Base-by-base conservation (phyloP, 2,888 invertebrate genomes). In the Peribatodes rhomboidaria region DNA sequence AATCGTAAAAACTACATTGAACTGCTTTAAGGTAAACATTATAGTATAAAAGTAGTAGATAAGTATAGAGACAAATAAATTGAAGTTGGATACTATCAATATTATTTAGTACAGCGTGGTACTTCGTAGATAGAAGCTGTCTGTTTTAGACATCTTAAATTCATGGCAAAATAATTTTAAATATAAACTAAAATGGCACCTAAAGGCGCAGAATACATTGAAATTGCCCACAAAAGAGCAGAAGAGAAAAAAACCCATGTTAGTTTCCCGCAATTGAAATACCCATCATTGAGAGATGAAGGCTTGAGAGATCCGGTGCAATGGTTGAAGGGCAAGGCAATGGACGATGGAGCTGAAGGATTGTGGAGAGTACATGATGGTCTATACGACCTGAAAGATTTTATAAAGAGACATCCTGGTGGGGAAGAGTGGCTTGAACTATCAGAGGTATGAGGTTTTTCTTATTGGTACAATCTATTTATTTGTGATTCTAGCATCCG, bases 381-480 rank as follows among this genome's bases (percentile, higher is more conserved):
- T 41, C 88, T 99, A 8, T 99, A 99, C 84, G 98, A 99, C 87
- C 94, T 99, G 22, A 95, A 95, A 0, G 94, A 94, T 16, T 99
- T 98, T 82, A 92, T 97, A 9, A 88, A 95, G 2, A 93, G 91
- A 42, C 99, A 99, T 94, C 99, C 99, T 0, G 98, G 98, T 16
- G 98, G 98, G 0, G 79, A 92, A 2, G 96, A 96, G 81, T 97
- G 97, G 97, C 80, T 97, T 53, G 88, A 89, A 56, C 87, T 95
- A 53, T 95, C 96, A 0, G 94, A 96, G 92, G 97, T 95, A 80
- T 47, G 59, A 27, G 7, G 7, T 37, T 22, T 11, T 27, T 27
- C 27, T 52, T 66, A 22, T 64, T 60, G 55, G 57, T 39, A 53
- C 7, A 7, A 2, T 33, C 4, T 20, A 27, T 59, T 47, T 16